Evolutionary conservation across 23 tunicate species (phyloP), one percentile per base, ranked within the genome.

Genomic region (Aplidium turbinatum): DNA sequence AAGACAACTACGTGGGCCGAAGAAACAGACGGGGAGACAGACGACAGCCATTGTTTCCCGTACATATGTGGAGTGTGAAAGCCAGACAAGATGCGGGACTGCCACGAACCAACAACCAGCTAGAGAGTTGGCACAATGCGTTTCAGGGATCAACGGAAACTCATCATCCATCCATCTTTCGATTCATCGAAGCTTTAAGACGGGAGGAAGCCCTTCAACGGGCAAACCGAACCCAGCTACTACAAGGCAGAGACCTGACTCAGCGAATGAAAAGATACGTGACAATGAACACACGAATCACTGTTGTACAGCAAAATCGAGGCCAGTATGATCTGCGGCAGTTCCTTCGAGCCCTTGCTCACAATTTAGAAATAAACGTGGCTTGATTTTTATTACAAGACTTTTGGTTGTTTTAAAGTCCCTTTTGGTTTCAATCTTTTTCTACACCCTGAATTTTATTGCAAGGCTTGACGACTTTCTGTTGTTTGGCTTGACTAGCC

Each of bases 151-250:
- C 21, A 25, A 54, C 61, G 21, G 61, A 54, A 54, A 54, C 22
- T 25, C 21, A 16, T 54, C 22, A 54, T 25, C 50, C 61, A 54
- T 54, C 23, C 23, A 54, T 54, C 21, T 54, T 54, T 54, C 19
- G 61, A 54, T 54, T 54, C 21, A n/a, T n/a, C n/a, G n/a, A n/a
- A 54, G 61, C 61, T 54, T 54, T 54, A 54, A 22, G 21, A 54
- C 61, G 23, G 5, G 23, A 54, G 21, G 61, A 54, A 54, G 61
- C 61, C 21, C 61, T 54, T 54, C 61, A 54, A 54, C 61, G 61
- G 24, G 20, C 61, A 16, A 9, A 54, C 61, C 21, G 19, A 54
- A 54, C 21, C 23, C 61, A 9, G 21, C 19, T 54, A 16, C 19
- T 16, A 25, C 61, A 54, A 54, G 61, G 61, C 19, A 54, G 61